phyloP scores from a whole-genome alignment of 2,797 vertebrate species.

The Bovichtus variegatus region DNA sequence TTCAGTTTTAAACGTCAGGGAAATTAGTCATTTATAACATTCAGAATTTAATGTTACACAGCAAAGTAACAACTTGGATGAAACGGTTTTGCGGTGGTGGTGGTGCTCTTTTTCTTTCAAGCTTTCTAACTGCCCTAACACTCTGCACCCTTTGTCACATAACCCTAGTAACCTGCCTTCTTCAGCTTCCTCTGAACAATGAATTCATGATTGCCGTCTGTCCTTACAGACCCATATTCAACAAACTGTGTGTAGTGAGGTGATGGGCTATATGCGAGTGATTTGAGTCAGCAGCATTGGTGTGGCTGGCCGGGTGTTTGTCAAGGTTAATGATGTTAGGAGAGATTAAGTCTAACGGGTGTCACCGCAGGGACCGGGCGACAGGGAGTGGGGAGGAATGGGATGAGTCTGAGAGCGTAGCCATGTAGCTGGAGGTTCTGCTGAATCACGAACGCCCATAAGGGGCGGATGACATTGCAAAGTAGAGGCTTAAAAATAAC shows the following conservation, averaged over 20 bases:
- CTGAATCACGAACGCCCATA: constrained; percentile 57
- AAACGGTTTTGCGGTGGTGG: constrained; percentile 38
- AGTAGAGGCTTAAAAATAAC: constrained; percentile 58
- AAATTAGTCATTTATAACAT: no score
- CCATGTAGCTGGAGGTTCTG: constrained; percentile 39
- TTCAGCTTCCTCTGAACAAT: constrained; percentile 18
- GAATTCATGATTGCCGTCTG: constrained; percentile 23
- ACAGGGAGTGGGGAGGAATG: neutral
- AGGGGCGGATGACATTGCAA: constrained; percentile 48
- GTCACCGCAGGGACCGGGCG: constrained; percentile 39
- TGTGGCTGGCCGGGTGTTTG: constrained; percentile 22
- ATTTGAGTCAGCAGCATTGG: constrained; percentile 60
- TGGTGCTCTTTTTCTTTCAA: neutral
- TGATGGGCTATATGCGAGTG: constrained; percentile 25
- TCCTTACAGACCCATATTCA: neutral
- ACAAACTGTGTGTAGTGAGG: constrained; percentile 9
- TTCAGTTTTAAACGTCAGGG: no score
- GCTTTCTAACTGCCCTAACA: constrained; percentile 25
- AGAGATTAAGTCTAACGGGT: constrained; percentile 56
- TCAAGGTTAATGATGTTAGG: constrained; percentile 69
- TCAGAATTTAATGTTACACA: neutral
- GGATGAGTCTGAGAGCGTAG: constrained; percentile 23
- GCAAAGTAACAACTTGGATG: constrained; percentile 7
- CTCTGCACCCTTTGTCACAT: constrained; percentile 13
- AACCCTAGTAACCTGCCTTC: constrained; percentile 43